phyloP scores from a whole-genome alignment of 2,888 invertebrate genomes.

The Drosophila crucigera region DNA sequence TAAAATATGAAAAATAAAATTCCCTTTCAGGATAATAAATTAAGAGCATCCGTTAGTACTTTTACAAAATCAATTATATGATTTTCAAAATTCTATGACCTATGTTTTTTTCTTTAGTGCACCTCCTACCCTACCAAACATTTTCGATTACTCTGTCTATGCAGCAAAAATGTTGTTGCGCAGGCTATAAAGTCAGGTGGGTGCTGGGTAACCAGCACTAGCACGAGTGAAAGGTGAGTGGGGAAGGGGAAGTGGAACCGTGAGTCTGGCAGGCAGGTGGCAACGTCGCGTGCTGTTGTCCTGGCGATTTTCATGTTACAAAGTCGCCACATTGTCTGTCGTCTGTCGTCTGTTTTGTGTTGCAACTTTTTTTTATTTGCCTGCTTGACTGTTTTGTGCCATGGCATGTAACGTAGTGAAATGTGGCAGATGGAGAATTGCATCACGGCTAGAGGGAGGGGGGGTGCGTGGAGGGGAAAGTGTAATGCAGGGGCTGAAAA shows the following conservation, averaged over 20 bases:
- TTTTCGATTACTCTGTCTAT: conserved; percentile 45
- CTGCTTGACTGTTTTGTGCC: conserved; percentile 37
- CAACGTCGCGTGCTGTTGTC: conserved; percentile 67
- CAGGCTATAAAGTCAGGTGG: conserved; percentile 76
- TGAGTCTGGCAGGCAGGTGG: conserved; percentile 49
- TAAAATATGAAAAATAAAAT: neutral
- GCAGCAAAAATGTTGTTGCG: conserved; percentile 70
- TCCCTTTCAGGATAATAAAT: neutral
- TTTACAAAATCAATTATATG: neutral
- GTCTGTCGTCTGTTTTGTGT: conserved; percentile 64
- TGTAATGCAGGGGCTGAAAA: neutral
- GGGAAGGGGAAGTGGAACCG: neutral
- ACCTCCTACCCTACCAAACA: neutral
- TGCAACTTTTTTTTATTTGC: conserved; percentile 51
- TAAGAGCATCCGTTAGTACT: neutral
- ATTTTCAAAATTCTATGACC: neutral
- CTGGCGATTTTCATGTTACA: conserved; percentile 80
- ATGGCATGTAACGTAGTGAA: conserved; percentile 23
- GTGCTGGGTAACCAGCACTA: conserved; percentile 6
- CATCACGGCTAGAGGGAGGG: neutral
- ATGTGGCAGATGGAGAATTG: conserved; percentile 15
- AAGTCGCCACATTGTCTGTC: conserved; percentile 77
- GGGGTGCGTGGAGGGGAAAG: neutral
- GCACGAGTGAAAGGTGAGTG: neutral
- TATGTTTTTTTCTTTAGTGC: neutral